Base-by-base conservation (phyloP, 2,797 vertebrate genomes). In the Chrosomus eos region DNA sequence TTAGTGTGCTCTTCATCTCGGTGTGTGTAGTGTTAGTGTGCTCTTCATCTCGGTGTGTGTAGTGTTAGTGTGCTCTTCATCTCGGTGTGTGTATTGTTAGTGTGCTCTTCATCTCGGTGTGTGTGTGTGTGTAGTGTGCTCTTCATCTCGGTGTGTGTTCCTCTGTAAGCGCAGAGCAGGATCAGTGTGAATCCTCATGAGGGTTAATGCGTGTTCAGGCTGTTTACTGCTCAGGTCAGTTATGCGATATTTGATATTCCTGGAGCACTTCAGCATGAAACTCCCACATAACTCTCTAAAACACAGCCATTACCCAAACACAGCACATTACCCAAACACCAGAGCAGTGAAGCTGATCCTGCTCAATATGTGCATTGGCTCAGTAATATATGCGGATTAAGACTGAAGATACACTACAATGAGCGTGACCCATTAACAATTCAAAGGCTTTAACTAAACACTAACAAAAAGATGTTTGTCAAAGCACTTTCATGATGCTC, bases 201-300 rank as follows among this genome's bases (percentile, higher is more conserved):
- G 45, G 26, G 4, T 51, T 73, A 48, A 73, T 71, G 68, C 13
- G 3, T 71, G 16, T 77, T 55, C 58, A 78, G 55, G 76, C 38
- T 64, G 58, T 40, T 40, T 40, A 40, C 16, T 23, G 26, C 38
- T 45, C 55, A 28, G 55, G 75, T 62, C 60, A 64, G n/a, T 45
- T 62, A 79, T 79, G 76, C 76, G 48, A 60, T 78, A 43, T 78
- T 62, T 62, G 23, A 75, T 38, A 36, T 75, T 75, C 51, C 51
- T 55, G 51, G 19, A 75, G 73, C 36, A 45, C 26, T 64, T 45
- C 58, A 48, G 58, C 31, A 79, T 48, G n/a, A 79, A 64, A 64
- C 76, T 21, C 76, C 76, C 58, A 64, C 76, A 79, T 45, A 28
- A 64, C 58, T 64, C 58, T 78, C 21, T 1, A 64, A 53, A 64